Base-by-base conservation (phyloP, 2,113 vertebrate genomes). In the Nesogale talazaci region DNA sequence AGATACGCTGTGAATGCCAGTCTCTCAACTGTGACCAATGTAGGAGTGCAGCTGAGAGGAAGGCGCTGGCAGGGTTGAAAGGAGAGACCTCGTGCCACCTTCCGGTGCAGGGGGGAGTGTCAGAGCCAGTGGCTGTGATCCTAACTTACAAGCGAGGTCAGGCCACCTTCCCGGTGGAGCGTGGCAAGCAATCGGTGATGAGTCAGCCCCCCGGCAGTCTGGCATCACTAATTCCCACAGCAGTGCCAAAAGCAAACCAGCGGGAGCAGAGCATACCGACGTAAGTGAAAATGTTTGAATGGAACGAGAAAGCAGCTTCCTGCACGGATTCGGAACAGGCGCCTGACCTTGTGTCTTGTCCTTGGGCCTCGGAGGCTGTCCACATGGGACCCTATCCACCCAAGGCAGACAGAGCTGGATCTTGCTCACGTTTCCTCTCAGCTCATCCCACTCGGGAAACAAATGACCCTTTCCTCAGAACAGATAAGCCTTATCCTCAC, bases 1-100 rank as follows among this genome's bases (percentile, higher is more conserved):
- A 38, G 84, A 34, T 22, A 6, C 22, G 29, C 38, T 56, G 46
- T 14, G 31, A 88, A 88, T 29, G 27, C 27, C 3, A 9, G 61
- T 57, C 90, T 88, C 38, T 90, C 86, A 80, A 61, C 83, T 77
- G 76, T 90, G 90, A 94, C 88, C 76, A 86, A 88, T 93, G 88
- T 70, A 25, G 23, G 85, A 85, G 63, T 70, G 63, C 59, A 90
- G 80, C 79, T 82, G 82, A 92, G 38, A 92, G 46, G 1, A 46
- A 56, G 56, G 72, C 0, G 0, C 84, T 82, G 80, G 77, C 82
- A 56, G 65, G 76, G 38, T 40, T 83, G 70, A 82, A 79, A 67
- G 10, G 36, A 63, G 12, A 27, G 3, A 2, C 15, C 0, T 0
- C 6, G 7, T 40, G 19, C 70, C 6, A 2, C 15, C 2, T 42